Conservation (phyloP, 1,140 invertebrate genomes). For the Bathynomus jamesi region DNA sequence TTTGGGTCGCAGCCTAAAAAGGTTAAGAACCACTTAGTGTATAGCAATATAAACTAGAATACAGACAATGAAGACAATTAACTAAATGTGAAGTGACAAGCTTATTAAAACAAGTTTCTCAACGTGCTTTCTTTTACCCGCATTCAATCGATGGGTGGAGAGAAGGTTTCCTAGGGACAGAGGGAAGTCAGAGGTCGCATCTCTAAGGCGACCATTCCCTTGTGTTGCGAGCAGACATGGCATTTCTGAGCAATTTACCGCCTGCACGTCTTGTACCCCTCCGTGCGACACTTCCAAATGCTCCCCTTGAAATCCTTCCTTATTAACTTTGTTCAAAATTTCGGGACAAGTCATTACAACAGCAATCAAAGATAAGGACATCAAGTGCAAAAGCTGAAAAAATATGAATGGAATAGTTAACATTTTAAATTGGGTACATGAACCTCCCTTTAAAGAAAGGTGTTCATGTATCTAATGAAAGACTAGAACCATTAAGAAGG, state of each 20-base stretch:
- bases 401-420: too few species aligned
- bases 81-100: too few species aligned
- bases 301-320: background rate
- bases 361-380: slow-evolving; percentile 60
- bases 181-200: slow-evolving; percentile 21
- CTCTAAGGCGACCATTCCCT: slow-evolving; percentile 15
- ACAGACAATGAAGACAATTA: too few species aligned
- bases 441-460: background rate
- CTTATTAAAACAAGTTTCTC: too few species aligned
- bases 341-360: slow-evolving; percentile 50
- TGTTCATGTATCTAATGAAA: too few species aligned
- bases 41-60: too few species aligned
- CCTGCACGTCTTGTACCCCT: slow-evolving; percentile 18
- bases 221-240: slow-evolving; percentile 31
- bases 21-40: too few species aligned
- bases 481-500: too few species aligned
- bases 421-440: too few species aligned
- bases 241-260: slow-evolving; percentile 32
- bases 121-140: too few species aligned
- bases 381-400: slow-evolving; percentile 59
- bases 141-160: slow-evolving; percentile 25
- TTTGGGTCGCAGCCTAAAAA: too few species aligned
- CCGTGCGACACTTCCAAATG: background rate
- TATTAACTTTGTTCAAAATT: background rate
- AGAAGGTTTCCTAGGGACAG: slow-evolving; percentile 29